Conservation (phyloP, 1,140 invertebrate species). For the Ceratina japonica region DNA sequence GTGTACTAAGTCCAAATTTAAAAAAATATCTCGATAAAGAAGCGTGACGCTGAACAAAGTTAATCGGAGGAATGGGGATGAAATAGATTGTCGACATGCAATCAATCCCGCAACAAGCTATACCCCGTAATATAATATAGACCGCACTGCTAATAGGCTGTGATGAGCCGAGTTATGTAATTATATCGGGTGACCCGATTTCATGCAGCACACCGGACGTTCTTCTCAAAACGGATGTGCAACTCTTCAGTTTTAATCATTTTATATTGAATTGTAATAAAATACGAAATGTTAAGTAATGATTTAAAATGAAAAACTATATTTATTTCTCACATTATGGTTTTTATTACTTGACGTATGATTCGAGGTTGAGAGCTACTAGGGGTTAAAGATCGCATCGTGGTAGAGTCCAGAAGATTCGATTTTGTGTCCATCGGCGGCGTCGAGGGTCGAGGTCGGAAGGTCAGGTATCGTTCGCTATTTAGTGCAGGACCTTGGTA, state of each 20-base stretch:
- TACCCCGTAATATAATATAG: conserved; percentile 23
- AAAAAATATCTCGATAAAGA: not conserved
- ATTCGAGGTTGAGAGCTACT: too few relatives aligned
- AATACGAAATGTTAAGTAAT: too few relatives aligned
- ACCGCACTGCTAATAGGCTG: conserved; percentile 28
- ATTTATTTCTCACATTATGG: too few relatives aligned
- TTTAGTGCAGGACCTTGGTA: conserved; percentile 57
- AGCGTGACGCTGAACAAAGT: not conserved
- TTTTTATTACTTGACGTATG: too few relatives aligned
- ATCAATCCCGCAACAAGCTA: conserved; percentile 32
- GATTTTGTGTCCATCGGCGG: conserved; percentile 20
- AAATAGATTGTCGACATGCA: conserved; percentile 31
- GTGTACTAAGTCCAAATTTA: not conserved
- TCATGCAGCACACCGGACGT: conserved; percentile 15
- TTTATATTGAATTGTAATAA: too few relatives aligned
- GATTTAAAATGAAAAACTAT: too few relatives aligned
- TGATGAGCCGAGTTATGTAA: conserved; percentile 34
- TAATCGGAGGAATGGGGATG: not conserved
- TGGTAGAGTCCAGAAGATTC: conserved; percentile 16
- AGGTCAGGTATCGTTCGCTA: conserved; percentile 50
- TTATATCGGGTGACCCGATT: conserved; percentile 42
- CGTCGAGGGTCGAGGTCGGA: conserved; percentile 50
- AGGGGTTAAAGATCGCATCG: too few relatives aligned
- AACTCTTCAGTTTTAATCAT: not conserved
- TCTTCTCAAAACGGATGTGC: conserved; percentile 19